These are phyloP conservation scores for Plusia festucae DNA, from an alignment of 2,888 invertebrate genomes.

Conservation along the genomic window DNA sequence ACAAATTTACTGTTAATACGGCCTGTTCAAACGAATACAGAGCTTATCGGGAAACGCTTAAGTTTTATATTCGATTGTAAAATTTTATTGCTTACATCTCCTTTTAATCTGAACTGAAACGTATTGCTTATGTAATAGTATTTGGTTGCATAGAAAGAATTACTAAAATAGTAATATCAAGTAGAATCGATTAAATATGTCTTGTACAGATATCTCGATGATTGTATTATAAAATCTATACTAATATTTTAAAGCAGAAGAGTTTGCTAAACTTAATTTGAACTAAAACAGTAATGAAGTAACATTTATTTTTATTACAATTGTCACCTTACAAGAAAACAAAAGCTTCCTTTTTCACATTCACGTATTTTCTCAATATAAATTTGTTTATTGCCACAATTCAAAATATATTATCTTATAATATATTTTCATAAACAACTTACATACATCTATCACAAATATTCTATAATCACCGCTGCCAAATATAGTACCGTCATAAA, in stretches of 20 bases:
- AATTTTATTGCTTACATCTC: conserved; percentile 73
- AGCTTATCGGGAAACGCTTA: conserved; percentile 75
- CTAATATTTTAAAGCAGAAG: too few species aligned
- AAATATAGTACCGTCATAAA: conserved; percentile 27
- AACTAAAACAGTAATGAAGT: too few species aligned
- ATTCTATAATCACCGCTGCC: conserved; percentile 36
- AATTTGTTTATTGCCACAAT: conserved; percentile 18
- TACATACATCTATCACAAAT: conserved; percentile 30
- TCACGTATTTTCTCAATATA: conserved; percentile 21
- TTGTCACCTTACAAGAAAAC: too few species aligned
- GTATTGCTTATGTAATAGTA: conserved; percentile 40
- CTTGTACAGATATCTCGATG: neutral
- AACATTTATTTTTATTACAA: too few species aligned
- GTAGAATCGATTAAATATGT: neutral
- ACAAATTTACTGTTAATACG: conserved; percentile 55
- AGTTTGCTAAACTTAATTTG: too few species aligned
- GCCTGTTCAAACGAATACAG: conserved; percentile 63
- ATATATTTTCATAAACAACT: too few species aligned
- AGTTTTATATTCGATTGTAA: conserved; percentile 73
- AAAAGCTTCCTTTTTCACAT: too few species aligned
- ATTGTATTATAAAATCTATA: too few species aligned
- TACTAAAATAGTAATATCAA: conserved; percentile 21
- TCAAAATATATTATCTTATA: too few species aligned
- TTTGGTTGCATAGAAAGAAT: conserved; percentile 44
- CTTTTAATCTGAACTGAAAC: conserved; percentile 68